Conservation (phyloP, 2,797 vertebrate species). For the Okamejei kenojei region DNA sequence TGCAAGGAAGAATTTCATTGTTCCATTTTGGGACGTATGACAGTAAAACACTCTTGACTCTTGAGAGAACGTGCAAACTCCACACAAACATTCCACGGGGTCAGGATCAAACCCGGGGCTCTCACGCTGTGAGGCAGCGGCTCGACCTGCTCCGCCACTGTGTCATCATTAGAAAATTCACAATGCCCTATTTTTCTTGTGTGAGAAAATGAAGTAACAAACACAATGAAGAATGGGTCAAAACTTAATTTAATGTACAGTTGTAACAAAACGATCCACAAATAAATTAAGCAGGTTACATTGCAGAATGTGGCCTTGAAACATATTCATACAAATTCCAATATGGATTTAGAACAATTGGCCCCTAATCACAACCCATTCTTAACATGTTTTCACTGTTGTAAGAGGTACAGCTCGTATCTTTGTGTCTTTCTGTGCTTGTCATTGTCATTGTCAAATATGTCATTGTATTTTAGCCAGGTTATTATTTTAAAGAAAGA, state of each 20-base stretch:
- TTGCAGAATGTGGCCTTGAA: not conserved
- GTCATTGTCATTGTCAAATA: not conserved
- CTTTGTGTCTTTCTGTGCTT: not conserved
- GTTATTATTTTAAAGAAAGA: not conserved
- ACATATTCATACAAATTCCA: not conserved
- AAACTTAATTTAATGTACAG: constrained; percentile 25
- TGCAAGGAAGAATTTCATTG: too few species aligned
- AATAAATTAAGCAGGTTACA: constrained; percentile 24
- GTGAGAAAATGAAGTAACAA: not conserved
- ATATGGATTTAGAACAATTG: not conserved
- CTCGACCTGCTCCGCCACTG: too few species aligned
- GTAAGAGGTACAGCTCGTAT: not conserved
- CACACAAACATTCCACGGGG: too few species aligned
- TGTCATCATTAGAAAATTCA: not conserved
- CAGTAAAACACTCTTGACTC: too few species aligned
- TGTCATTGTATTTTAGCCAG: not conserved
- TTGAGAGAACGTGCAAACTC: too few species aligned
- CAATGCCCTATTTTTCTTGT: too few species aligned
- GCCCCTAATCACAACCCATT: not conserved
- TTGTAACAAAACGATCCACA: not conserved
- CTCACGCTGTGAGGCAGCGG: too few species aligned
- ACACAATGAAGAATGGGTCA: not conserved
- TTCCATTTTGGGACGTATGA: too few species aligned
- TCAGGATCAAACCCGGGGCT: too few species aligned
- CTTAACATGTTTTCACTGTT: not conserved